Percentiles rank a stretch among this genome's conserved stretches.
Conservation (phyloP, 2,888 invertebrate genomes). For the Argyra leucocephala region DNA sequence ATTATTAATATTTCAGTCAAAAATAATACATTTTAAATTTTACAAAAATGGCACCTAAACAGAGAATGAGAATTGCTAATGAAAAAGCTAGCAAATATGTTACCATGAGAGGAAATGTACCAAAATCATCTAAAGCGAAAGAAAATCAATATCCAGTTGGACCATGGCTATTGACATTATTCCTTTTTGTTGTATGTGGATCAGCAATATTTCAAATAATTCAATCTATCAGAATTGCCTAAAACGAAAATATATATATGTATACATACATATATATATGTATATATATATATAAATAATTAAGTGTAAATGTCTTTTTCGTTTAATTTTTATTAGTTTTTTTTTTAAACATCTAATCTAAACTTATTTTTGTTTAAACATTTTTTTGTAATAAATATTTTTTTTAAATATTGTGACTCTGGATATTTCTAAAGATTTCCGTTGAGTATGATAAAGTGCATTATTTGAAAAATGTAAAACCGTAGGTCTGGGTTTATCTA, state of each 20-base stretch:
- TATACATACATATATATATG: not conserved
- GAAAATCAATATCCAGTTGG: constrained; percentile 93
- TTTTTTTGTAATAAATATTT: constrained; percentile 1
- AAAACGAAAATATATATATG: constrained; percentile 37
- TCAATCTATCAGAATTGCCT: constrained; percentile 84
- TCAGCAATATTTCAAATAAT: constrained; percentile 99
- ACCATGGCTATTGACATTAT: constrained; percentile 93
- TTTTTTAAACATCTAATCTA: not conserved
- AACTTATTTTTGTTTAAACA: not conserved
- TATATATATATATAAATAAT: too few species aligned
- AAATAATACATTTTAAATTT: not conserved
- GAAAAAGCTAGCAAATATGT: constrained; percentile 98
- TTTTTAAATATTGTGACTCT: too few species aligned
- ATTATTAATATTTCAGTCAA: too few species aligned
- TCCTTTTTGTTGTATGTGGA: constrained; percentile 98
- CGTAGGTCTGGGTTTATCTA: too few species aligned
- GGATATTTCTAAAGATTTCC: too few species aligned
- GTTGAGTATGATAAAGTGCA: too few species aligned
- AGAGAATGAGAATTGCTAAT: constrained; percentile 97
- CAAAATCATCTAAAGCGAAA: constrained; percentile 85
- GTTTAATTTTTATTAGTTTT: not conserved
- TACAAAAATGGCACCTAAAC: constrained; percentile 93
- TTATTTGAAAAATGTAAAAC: too few species aligned
- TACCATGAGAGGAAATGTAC: constrained; percentile 90
- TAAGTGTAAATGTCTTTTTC: too few species aligned